Evolutionary conservation across 2,113 vertebrate species (phyloP), one percentile per base, ranked within the genome.

Genomic region (Chaenogobius annularis): DNA sequence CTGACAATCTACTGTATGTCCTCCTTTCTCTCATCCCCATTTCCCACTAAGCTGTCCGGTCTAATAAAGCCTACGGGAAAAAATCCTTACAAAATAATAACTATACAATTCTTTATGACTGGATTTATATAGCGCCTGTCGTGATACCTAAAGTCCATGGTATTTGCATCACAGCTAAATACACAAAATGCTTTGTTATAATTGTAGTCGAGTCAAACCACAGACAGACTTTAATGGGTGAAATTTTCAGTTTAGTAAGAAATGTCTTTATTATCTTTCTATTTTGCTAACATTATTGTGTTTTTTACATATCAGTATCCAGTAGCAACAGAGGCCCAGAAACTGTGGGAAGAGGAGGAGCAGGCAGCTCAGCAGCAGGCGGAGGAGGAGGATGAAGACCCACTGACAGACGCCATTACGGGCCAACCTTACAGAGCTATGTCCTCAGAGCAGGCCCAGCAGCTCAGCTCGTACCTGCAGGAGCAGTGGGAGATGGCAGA

Each of bases 381-480:
- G 0, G 77, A 87, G 5, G 84, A 88, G 0, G 83, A 87, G 0
- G 88, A 90, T 8, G 85, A 95, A 61, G 93, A 94, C 75, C 83
- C 88, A 58, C 79, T 96, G 20, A 92, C 85, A 0, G 95, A 99
- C 0, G 95, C 95, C 0, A 96, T 99, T 81, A 99, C 97, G 0
- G 96, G 96, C 10, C 92, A 91, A 58, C 93, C 84, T 0, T 96
- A 96, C 61, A 78, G 89, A 12, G 90, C 94, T 17, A 83, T 97
- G 81, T 87, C 92, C 0, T 77, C 93, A 1, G 79, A 85, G 0
- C 91, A 95, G 78, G 92, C 92, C 0, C 74, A 88, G 6, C 85
- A 83, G 48, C 92, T 96, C 48, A 97, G 84, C 81, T 75, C 88
- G 79, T 82, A 73, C 11, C 93, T 99, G 43, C 86, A 92, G 62